Evolutionary conservation across 2,888 invertebrate species (phyloP), one percentile per base, ranked within the genome.

Genomic region (Sinopyrophorus schimmeli): DNA sequence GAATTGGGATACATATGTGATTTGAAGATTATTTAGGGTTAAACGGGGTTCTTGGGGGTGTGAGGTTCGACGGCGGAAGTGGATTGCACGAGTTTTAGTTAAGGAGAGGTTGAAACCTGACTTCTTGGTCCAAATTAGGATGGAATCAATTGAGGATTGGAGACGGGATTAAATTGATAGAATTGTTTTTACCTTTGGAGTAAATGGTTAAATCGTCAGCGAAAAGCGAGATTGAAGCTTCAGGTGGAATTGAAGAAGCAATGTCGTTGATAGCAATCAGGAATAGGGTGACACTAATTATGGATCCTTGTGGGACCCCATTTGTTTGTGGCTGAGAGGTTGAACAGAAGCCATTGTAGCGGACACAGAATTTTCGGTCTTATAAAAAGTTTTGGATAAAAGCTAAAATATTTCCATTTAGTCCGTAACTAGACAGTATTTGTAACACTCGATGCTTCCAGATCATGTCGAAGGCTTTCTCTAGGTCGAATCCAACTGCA

Each of bases 251-350:
- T 12, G 9, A 11, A 9, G 5, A 14, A 2, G 23, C 23, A 5
- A 47, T 26, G 3, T 50, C 48, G 16, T 58, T 58, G 2, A 58
- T 51, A 3, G 47, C 56, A 18, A 55, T 44, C 9, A 55, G 21
- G 20, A 60, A 59, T 10, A 57, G 9, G 3, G 51, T 54, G 1
- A 49, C 48, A 28, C 54, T 54, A 0, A 56, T 14, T n/a, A 54
- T 37, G 5, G 56, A 53, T 0, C 58, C 56, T 38, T 59, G 53
- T 30, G 58, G 53, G 5, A 55, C 46, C 1, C 54, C 51, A 14
- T 56, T 58, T 39, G 50, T 30, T 15, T 27, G 31, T 2, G 6
- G 14, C 1, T 17, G n/a, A 10, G 11, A 26, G 18, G 14, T 16
- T 2, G 44, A 50, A 1, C 17, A 11, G n/a, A 1, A 20, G 11